phyloP scores from a whole-genome alignment of 1,140 invertebrate genomes.

The Lethocerus indicus region DNA sequence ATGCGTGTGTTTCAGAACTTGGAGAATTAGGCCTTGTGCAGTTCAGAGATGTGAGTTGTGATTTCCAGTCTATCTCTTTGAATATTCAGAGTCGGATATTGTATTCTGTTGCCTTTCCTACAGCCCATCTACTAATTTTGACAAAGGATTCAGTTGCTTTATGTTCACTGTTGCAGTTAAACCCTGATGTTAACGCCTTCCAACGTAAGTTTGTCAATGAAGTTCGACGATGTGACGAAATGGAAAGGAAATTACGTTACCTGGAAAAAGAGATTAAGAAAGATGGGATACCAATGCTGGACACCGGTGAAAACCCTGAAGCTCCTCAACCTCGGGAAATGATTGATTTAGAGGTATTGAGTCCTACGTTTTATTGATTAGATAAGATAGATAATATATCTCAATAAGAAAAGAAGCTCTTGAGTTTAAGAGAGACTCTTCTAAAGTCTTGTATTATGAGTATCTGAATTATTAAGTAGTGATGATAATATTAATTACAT shows the following conservation, averaged over 20 bases:
- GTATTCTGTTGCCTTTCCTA: no score
- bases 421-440: no score
- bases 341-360: conserved; percentile 93
- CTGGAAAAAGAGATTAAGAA: conserved; percentile 97
- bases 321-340: conserved; percentile 96
- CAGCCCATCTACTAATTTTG: no score
- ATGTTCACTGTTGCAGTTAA: conserved; percentile 40
- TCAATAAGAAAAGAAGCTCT: no score
- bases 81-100: not conserved
- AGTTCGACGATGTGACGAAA: conserved; percentile 85
- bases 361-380: no score
- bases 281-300: conserved; percentile 91
- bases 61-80: not conserved
- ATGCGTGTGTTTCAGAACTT: conserved; percentile 81
- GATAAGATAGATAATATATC: no score
- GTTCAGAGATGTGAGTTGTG: conserved; percentile 73
- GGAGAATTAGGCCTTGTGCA: conserved; percentile 86
- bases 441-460: no score
- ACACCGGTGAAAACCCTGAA: conserved; percentile 94
- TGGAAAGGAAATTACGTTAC: conserved; percentile 89
- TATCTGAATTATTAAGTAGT: no score
- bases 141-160: no score
- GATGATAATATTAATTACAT: no score
- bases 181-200: conserved; percentile 88
- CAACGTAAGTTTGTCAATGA: conserved; percentile 93